phyloP scores from a whole-genome alignment of 2,888 invertebrate species.

The Macrosiphum euphorbiae region DNA sequence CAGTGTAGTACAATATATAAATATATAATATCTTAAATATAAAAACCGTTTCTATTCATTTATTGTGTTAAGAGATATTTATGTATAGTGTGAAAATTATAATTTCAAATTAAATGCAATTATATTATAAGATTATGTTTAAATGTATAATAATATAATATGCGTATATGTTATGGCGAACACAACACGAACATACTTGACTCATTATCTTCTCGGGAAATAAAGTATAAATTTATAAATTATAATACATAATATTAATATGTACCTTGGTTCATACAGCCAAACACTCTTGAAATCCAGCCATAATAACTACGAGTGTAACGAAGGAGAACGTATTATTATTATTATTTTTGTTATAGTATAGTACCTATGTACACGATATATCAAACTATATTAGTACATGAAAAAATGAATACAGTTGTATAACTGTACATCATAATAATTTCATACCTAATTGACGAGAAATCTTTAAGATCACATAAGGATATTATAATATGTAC shows the following conservation, averaged over 20 bases:
- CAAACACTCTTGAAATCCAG: not conserved
- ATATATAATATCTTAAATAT: not conserved
- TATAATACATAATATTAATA: not conserved
- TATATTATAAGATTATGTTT: not conserved
- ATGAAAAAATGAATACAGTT: not conserved
- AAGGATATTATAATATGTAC: not conserved
- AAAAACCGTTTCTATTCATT: not conserved
- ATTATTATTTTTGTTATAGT: not conserved
- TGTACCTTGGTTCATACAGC: not conserved
- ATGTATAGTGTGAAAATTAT: not conserved
- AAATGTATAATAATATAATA: not conserved
- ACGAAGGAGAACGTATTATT: not conserved
- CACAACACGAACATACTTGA: not conserved
- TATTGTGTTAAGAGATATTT: not conserved
- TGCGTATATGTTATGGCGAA: not conserved
- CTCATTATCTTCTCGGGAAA: not conserved
- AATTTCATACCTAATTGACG: not conserved
- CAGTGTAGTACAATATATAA: not conserved
- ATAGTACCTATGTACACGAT: not conserved
- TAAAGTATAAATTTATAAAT: not conserved
- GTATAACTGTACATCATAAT: not conserved
- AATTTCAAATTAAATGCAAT: constrained; percentile 1
- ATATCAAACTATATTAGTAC: not conserved
- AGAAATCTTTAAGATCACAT: not conserved
- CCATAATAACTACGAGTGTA: not conserved